phyloP scores from a whole-genome alignment of 2,113 vertebrate genomes.

The Ibidorhyncha struthersii region DNA sequence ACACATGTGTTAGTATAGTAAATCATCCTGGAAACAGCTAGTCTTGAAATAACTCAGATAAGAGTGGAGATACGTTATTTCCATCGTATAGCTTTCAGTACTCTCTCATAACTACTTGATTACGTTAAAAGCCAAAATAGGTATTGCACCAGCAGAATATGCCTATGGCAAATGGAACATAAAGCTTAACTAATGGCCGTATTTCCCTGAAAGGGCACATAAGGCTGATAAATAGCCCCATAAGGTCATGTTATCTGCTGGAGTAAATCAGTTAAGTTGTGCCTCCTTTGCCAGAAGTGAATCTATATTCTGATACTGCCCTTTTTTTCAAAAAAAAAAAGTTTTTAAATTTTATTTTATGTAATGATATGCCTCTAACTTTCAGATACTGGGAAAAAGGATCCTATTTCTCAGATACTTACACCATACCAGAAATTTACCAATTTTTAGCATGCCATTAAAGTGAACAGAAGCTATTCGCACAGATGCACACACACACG shows the following conservation, averaged over 20 bases:
- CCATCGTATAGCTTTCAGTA: background rate
- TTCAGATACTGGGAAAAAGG: background rate
- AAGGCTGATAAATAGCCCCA: background rate
- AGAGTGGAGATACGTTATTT: background rate
- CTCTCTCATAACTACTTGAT: background rate
- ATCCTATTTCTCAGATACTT: background rate
- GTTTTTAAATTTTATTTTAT: background rate
- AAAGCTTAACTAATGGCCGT: background rate
- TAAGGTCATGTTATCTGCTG: background rate
- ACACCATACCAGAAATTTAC: background rate
- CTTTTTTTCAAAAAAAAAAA: background rate
- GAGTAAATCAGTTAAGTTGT: background rate
- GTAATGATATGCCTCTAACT: background rate
- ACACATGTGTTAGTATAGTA: background rate
- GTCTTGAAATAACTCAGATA: background rate
- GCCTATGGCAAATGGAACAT: background rate
- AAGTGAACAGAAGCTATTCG: background rate
- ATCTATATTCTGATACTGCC: background rate
- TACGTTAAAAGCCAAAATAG: constrained; percentile 11
- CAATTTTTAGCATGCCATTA: background rate
- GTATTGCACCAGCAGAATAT: background rate
- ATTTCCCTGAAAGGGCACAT: background rate
- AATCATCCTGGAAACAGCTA: background rate
- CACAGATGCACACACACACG: background rate
- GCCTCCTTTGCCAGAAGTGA: background rate